phyloP scores from a whole-genome alignment of 2,797 vertebrate species.

The Enteromius argenteus region DNA sequence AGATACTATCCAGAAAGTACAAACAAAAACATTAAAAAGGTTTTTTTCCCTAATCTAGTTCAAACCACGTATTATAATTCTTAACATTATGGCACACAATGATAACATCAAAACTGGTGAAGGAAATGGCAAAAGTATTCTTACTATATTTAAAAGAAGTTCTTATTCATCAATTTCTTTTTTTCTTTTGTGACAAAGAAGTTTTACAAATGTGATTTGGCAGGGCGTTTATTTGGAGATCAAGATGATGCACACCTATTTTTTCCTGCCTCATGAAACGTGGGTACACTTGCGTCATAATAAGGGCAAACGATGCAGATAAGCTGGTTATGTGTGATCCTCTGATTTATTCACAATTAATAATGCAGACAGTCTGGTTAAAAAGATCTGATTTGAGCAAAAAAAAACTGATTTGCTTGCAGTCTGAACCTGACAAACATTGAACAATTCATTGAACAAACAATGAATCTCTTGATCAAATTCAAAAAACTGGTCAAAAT shows the following conservation, averaged over 20 bases:
- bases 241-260: not conserved
- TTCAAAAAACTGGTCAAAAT: not conserved
- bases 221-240: not conserved
- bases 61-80: too few relatives aligned
- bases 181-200: too few relatives aligned
- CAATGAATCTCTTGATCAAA: not conserved
- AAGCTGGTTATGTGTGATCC: not conserved
- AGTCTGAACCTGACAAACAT: not conserved
- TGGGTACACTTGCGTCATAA: not conserved
- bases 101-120: too few relatives aligned
- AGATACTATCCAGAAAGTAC: not conserved
- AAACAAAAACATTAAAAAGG: not conserved
- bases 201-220: too few relatives aligned
- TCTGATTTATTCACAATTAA: not conserved
- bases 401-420: not conserved
- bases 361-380: not conserved
- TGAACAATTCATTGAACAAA: too few relatives aligned
- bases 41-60: too few relatives aligned
- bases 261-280: not conserved
- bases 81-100: too few relatives aligned
- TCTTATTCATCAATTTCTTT: too few relatives aligned
- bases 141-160: not conserved
- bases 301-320: not conserved
- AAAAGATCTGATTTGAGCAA: not conserved
- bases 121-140: not conserved